Percentiles rank a stretch among this genome's conserved stretches.
phyloP scores from a whole-genome alignment of 1,140 invertebrate genomes.

The Drosophila arawakana region DNA sequence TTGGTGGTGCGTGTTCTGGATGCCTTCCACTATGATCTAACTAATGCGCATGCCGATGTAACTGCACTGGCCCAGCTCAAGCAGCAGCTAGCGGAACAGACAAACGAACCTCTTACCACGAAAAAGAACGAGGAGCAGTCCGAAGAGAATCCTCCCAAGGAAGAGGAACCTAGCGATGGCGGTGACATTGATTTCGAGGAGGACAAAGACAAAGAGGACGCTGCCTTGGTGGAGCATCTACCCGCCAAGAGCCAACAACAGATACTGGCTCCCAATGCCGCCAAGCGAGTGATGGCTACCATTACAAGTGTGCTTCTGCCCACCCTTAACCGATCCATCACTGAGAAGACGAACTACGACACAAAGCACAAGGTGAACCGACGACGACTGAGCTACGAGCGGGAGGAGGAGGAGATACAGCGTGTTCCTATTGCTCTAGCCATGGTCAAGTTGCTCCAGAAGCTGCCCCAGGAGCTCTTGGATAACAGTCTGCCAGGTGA shows the following conservation, averaged over 20 bases:
- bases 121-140: slow-evolving; percentile 69
- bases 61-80: slow-evolving; percentile 47
- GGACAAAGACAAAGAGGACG: slow-evolving; percentile 60
- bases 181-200: slow-evolving; percentile 59
- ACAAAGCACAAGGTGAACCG: slow-evolving; percentile 93
- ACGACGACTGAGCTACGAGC: slow-evolving; percentile 86
- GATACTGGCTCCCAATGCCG: slow-evolving; percentile 87
- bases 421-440: slow-evolving; percentile 96
- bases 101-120: slow-evolving; percentile 54
- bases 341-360: slow-evolving; percentile 90
- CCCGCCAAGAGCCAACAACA: slow-evolving; percentile 49
- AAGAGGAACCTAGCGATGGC: slow-evolving; percentile 52
- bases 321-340: slow-evolving; percentile 87
- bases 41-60: slow-evolving; percentile 85
- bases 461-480: slow-evolving; percentile 91
- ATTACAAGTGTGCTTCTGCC: slow-evolving; percentile 86
- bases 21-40: slow-evolving; percentile 96
- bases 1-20: slow-evolving; percentile 94
- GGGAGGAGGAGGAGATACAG: slow-evolving; percentile 95
- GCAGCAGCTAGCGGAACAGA: slow-evolving; percentile 40
- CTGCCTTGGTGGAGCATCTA: slow-evolving; percentile 66
- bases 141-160: slow-evolving; percentile 48
- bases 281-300: slow-evolving; percentile 89
- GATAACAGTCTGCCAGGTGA: slow-evolving; percentile 90
- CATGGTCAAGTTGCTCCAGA: slow-evolving; percentile 95